A percentile compares a stretch with the other conserved stretches of the same genome.
Conservation (phyloP, 2,113 vertebrate species). For the Mellivora capensis region DNA sequence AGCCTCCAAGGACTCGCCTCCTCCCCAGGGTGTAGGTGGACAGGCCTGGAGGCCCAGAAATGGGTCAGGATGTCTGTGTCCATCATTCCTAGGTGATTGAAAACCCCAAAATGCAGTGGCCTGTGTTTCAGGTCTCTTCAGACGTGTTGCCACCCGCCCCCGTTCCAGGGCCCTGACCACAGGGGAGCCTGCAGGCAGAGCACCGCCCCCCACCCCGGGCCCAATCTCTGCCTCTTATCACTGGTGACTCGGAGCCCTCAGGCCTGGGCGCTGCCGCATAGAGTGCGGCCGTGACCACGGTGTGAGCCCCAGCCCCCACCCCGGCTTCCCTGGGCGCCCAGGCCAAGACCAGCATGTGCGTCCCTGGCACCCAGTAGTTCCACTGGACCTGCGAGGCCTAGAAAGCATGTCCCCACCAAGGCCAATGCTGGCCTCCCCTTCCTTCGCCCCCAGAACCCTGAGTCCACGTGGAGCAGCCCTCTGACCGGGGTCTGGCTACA, state of each 20-base stretch:
- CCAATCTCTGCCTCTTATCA: neutral
- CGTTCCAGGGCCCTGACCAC: neutral
- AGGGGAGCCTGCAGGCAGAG: neutral
- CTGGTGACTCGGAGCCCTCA: neutral
- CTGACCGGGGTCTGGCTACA: neutral
- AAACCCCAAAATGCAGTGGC: neutral
- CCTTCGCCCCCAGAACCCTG: neutral
- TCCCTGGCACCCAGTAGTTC: neutral
- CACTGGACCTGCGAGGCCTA: neutral
- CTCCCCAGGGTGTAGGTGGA: accelerated
- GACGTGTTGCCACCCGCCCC: neutral
- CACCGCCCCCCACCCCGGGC: neutral
- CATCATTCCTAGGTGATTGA: neutral
- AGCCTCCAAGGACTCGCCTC: neutral
- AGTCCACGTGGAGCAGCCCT: neutral
- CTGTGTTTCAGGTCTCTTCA: neutral
- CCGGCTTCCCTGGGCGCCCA: neutral
- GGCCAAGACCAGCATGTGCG: accelerated
- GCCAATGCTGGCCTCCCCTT: neutral
- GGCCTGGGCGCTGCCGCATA: neutral
- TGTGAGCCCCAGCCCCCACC: neutral
- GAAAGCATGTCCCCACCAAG: neutral
- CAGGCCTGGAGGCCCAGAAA: no score
- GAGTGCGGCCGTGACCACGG: neutral
- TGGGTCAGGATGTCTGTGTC: neutral